Evolutionary conservation across 2,888 invertebrate species (phyloP).

Genomic region (Agrotis clavis): DNA sequence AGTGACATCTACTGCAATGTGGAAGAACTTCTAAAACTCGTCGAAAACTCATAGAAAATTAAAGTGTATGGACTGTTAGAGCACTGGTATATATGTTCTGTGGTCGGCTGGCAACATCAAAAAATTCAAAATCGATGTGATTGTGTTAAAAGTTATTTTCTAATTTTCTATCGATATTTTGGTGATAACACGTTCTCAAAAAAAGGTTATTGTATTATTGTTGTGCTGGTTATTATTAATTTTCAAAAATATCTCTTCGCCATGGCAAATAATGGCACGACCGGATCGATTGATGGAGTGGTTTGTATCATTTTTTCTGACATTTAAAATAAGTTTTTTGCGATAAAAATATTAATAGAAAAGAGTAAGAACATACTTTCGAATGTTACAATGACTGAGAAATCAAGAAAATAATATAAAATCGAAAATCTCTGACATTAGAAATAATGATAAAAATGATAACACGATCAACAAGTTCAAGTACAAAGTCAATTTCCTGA

Average conservation of each 20-base stretch:
- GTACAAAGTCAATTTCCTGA: conserved; percentile 35
- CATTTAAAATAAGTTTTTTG: neutral
- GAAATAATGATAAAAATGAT: conserved; percentile 29
- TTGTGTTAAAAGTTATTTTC: conserved; percentile 16
- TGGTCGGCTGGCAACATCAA: conserved; percentile 19
- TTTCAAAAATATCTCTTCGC: conserved; percentile 2
- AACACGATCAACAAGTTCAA: conserved; percentile 51
- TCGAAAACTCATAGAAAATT: too few species aligned
- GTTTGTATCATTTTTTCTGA: conserved; percentile 29
- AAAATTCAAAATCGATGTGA: conserved; percentile 47
- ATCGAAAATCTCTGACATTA: conserved; percentile 15
- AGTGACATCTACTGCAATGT: too few species aligned
- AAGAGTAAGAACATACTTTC: neutral
- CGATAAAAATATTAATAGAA: neutral
- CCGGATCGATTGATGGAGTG: conserved; percentile 28
- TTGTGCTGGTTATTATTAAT: conserved; percentile 7
- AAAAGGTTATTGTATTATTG: neutral
- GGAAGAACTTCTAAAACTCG: too few species aligned
- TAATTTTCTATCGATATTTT: neutral
- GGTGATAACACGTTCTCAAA: neutral
- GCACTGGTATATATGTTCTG: too few species aligned
- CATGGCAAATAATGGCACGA: conserved; percentile 49
- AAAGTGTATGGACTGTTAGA: too few species aligned
- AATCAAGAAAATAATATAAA: neutral
- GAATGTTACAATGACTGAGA: neutral